phyloP scores from a whole-genome alignment of 2,797 vertebrate genomes.

The Clangula hyemalis region DNA sequence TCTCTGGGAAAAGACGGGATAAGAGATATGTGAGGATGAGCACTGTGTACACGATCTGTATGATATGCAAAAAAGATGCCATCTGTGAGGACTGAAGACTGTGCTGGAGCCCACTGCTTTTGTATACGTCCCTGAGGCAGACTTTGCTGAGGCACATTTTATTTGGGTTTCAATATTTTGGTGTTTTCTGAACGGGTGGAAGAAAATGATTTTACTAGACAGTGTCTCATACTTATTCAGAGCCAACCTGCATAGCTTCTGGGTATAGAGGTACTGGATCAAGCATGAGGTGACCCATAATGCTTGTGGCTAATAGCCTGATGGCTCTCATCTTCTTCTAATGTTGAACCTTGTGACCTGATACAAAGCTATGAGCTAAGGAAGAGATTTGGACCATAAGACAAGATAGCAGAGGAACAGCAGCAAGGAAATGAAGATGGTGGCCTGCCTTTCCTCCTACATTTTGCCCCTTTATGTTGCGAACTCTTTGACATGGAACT shows the following conservation, averaged over 20 bases:
- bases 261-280: neutral
- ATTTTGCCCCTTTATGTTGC: neutral
- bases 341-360: neutral
- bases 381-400: neutral
- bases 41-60: fast-evolving
- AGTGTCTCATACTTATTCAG: neutral
- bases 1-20: neutral
- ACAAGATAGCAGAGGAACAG: neutral
- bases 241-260: neutral
- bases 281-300: neutral
- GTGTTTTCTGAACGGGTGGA: neutral
- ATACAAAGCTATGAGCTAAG: neutral
- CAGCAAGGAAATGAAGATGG: neutral
- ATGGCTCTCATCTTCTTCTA: neutral
- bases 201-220: neutral
- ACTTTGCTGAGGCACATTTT: neutral
- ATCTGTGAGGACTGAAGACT: neutral
- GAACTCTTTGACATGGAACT: neutral
- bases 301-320: neutral
- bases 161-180: neutral
- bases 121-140: neutral
- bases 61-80: neutral
- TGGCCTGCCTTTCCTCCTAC: neutral
- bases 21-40: neutral
- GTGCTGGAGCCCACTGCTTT: neutral